Evolutionary conservation across 2,113 vertebrate species (phyloP).

Genomic region (Gavia stellata): DNA sequence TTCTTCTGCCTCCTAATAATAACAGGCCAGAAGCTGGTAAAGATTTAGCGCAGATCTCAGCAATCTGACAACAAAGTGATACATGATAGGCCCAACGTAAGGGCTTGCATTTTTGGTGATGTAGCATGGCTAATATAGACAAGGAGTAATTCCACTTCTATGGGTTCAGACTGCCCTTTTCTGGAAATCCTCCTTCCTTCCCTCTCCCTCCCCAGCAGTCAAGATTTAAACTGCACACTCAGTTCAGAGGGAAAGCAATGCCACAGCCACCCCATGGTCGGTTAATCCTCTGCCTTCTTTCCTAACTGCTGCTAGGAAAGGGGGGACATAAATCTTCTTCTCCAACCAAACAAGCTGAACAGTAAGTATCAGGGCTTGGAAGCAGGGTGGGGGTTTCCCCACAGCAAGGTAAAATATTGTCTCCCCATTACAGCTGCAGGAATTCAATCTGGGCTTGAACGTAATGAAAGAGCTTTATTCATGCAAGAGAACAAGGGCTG

Average conservation of each 20-base stretch:
- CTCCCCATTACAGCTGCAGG: not conserved
- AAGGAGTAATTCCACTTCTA: not conserved
- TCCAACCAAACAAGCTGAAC: not conserved
- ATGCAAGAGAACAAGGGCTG: not conserved
- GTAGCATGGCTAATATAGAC: not conserved
- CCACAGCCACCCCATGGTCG: not conserved
- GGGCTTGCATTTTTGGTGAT: not conserved
- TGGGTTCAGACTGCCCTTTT: not conserved
- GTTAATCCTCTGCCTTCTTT: not conserved
- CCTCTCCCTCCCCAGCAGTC: not conserved
- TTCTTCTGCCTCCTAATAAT: not conserved
- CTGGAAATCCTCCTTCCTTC: not conserved
- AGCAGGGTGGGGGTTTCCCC: not conserved
- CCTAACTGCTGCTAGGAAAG: not conserved
- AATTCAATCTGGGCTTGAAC: slow-evolving; percentile 37
- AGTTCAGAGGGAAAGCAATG: not conserved
- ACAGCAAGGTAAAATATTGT: slow-evolving; percentile 20
- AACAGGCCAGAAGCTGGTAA: not conserved
- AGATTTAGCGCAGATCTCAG: not conserved
- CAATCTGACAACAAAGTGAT: not conserved
- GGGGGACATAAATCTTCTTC: not conserved
- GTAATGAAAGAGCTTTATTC: slow-evolving; percentile 46
- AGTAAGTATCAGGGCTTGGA: not conserved
- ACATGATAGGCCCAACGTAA: fast-evolving
- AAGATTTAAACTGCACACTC: not conserved